Evolutionary conservation across 2,888 invertebrate genomes (phyloP), one percentile per base, ranked within the genome.

Genomic region (Pyralis farinalis): DNA sequence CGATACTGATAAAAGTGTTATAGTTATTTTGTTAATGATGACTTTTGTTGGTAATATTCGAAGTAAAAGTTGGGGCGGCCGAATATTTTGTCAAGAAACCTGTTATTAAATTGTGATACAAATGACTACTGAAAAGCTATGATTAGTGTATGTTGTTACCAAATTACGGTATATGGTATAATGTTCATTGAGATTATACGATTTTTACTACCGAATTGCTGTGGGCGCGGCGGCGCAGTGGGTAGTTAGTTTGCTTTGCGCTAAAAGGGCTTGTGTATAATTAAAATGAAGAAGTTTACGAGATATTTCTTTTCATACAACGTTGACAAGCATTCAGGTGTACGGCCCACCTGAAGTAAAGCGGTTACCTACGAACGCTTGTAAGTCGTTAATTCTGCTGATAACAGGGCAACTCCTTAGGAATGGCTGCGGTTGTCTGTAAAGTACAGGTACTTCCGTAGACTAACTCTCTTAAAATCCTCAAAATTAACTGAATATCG

Each of bases 21-120:
- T 11, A 11, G 1, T 1, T 9, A 6, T 10, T 50, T 52, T 34
- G 3, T 1, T 0, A 11, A 22, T n/a, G 12, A 45, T 29, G 31
- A 6, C 2, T 16, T 44, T 56, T 58, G 25, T 51, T 60, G 40
- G 69, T 60, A 39, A 45, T 43, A 48, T 43, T 52, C 42, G 41
- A 52, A 58, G 58, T 63, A 60, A 66, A 68, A 63, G 62, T 21
- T 5, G 21, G 21, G 68, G 66, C 69, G 65, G 61, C 52, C 53
- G 58, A 56, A 60, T 69, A 76, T 59, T 76, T 75, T 76, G 82
- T 77, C 76, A 74, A 69, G 60, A 61, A 65, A 71, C 62, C 70
- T 75, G 71, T 83, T 82, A 86, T 87, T 86, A 86, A 77, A 80
- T 85, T 74, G 73, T 71, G 71, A 74, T 76, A 67, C 67, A 76